A percentile compares a stretch with the other conserved stretches of the same genome.
Conservation (phyloP, 2,797 vertebrate species). For the Epinephelus malabaricus region DNA sequence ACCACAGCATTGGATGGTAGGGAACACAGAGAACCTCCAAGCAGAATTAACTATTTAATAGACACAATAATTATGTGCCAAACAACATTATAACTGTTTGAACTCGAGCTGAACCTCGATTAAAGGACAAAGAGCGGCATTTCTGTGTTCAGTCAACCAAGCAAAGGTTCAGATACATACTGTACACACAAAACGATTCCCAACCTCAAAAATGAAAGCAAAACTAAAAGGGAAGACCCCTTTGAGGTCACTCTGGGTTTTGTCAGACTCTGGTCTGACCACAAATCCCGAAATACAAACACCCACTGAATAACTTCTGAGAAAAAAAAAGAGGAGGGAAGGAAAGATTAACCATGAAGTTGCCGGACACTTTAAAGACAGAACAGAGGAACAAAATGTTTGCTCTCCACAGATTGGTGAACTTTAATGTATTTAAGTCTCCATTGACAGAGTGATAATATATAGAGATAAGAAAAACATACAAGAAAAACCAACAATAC, state of each 20-base stretch:
- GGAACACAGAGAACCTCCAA: constrained; percentile 39
- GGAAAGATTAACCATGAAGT: constrained; percentile 4
- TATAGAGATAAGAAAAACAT: no score
- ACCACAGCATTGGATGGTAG: constrained; percentile 6
- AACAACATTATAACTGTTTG: constrained; percentile 12
- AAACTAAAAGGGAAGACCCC: constrained; percentile 23
- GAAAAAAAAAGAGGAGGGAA: background rate
- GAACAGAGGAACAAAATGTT: background rate
- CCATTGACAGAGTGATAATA: background rate
- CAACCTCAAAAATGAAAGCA: constrained; percentile 23
- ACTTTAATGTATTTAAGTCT: constrained; percentile 6
- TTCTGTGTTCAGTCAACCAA: constrained; percentile 20
- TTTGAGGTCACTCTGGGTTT: constrained; percentile 21
- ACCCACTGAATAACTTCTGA: constrained; percentile 8
- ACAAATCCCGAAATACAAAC: constrained; percentile 36
- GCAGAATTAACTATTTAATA: constrained; percentile 40
- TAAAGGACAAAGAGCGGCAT: constrained; percentile 26
- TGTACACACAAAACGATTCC: constrained; percentile 25
- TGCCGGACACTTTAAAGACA: background rate
- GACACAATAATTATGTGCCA: constrained; percentile 10
- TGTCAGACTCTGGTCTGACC: constrained; percentile 13
- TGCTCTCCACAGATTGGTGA: background rate
- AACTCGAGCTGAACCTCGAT: constrained; percentile 15
- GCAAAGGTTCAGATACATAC: background rate
- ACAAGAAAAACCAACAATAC: background rate